Conservation (phyloP, 2,888 invertebrate genomes). For the Watsonalla binaria region DNA sequence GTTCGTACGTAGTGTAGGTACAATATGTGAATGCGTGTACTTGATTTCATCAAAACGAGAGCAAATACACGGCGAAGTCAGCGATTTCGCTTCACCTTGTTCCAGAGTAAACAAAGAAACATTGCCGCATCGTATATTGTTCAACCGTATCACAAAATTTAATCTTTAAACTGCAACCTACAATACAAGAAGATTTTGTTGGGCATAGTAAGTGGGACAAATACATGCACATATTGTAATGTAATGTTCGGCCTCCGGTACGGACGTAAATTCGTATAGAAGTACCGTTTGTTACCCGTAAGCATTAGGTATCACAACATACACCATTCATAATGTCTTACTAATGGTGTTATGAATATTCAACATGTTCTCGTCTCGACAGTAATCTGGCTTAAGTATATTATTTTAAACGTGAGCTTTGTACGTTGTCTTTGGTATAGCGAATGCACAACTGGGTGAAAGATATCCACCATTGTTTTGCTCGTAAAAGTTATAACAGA, state of each 20-base stretch:
- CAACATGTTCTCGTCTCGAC: conserved; percentile 30
- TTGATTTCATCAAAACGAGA: conserved; percentile 36
- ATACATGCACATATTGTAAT: not conserved
- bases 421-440: conserved; percentile 51
- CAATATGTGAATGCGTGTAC: conserved; percentile 3
- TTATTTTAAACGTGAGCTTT: conserved; percentile 22
- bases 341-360: conserved; percentile 47
- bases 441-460: conserved; percentile 53
- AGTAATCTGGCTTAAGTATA: conserved; percentile 26
- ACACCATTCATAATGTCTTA: conserved; percentile 38
- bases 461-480: conserved; percentile 38
- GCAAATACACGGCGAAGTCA: conserved; percentile 32
- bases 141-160: conserved; percentile 64
- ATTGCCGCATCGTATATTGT: conserved; percentile 60
- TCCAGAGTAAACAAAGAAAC: conserved; percentile 58
- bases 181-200: conserved; percentile 35
- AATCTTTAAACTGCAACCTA: conserved; percentile 61
- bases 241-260: not conserved
- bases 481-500: not conserved
- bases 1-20: not conserved
- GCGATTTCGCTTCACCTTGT: conserved; percentile 52
- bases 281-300: conserved; percentile 22
- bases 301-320: conserved; percentile 31
- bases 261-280: not conserved
- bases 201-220: conserved; percentile 15